Evolutionary conservation across 2,888 invertebrate genomes (phyloP).

Genomic region (Eulithis testata): DNA sequence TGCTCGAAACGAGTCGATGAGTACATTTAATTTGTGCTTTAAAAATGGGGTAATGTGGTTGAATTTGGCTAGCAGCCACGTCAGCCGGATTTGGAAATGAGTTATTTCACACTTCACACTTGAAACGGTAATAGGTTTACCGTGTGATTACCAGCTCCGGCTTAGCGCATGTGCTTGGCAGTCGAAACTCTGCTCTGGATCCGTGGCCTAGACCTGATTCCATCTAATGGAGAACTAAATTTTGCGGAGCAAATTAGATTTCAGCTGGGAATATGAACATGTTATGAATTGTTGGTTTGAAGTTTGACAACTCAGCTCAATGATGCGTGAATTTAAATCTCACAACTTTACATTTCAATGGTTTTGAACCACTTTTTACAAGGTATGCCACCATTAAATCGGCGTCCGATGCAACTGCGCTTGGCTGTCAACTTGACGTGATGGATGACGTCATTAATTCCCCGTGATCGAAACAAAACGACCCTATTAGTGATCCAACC

Average conservation of each 20-base stretch:
- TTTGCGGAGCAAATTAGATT: conserved; percentile 18
- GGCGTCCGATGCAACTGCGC: conserved; percentile 66
- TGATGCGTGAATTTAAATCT: conserved; percentile 19
- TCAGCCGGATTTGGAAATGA: conserved; percentile 49
- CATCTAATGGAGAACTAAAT: conserved; percentile 23
- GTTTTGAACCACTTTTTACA: conserved; percentile 36
- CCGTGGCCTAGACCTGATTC: conserved; percentile 40
- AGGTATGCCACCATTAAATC: conserved; percentile 47
- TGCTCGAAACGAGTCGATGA: conserved; percentile 46
- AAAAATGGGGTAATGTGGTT: conserved; percentile 44
- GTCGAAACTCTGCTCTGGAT: conserved; percentile 47
- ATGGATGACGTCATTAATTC: conserved; percentile 76
- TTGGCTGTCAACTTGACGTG: conserved; percentile 66
- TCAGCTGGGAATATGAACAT: conserved; percentile 5
- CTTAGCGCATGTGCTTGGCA: conserved; percentile 52
- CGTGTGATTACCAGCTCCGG: conserved; percentile 66
- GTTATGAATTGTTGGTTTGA: conserved; percentile 17
- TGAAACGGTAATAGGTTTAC: conserved; percentile 62
- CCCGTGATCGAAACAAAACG: conserved; percentile 65
- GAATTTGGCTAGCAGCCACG: conserved; percentile 45
- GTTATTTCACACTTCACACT: conserved; percentile 67
- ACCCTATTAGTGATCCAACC: conserved; percentile 55
- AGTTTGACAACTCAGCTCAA: conserved; percentile 12
- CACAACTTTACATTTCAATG: conserved; percentile 25
- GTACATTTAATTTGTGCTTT: conserved; percentile 48